Percentiles rank a stretch among this genome's conserved stretches.
Evolutionary conservation across 2,113 vertebrate species (phyloP).

Genomic region (Diadophis punctatus): DNA sequence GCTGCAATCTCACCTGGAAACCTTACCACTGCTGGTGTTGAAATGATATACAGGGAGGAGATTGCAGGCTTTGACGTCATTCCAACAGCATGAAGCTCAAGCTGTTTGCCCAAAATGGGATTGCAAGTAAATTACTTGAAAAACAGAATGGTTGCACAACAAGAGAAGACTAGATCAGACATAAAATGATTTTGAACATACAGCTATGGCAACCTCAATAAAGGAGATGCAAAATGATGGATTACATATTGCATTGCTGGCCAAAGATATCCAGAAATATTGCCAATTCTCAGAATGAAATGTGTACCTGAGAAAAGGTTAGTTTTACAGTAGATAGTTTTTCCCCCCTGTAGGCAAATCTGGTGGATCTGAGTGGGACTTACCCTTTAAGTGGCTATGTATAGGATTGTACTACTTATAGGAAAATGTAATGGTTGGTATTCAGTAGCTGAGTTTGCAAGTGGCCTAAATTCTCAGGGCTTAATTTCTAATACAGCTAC

Average conservation of each 20-base stretch:
- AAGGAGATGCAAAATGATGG: not conserved
- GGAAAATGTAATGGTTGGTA: not conserved
- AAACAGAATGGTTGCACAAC: conserved; percentile 32
- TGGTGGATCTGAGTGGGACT: not conserved
- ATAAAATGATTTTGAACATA: not conserved
- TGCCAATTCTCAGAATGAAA: not conserved
- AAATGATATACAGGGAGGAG: conserved; percentile 22
- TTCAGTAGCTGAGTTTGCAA: not conserved
- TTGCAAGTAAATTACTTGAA: not conserved
- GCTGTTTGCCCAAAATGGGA: conserved; percentile 36
- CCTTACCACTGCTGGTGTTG: not conserved
- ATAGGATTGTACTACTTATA: not conserved
- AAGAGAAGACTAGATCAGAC: not conserved
- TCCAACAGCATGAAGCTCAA: conserved; percentile 27
- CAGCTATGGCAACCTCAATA: not conserved
- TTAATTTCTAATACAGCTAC: too few relatives aligned
- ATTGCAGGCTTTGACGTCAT: conserved; percentile 59
- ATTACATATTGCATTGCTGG: not conserved
- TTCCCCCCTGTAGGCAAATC: too few relatives aligned
- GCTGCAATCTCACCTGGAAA: not conserved
- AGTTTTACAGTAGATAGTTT: not conserved
- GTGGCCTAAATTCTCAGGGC: not conserved
- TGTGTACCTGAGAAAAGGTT: not conserved
- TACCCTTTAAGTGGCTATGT: not conserved
- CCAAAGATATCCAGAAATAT: not conserved